A percentile compares a stretch with the other conserved stretches of the same genome.
These are phyloP conservation scores for Pangasius djambal DNA, from an alignment of 2,797 vertebrate genomes.

Conservation along the genomic window DNA sequence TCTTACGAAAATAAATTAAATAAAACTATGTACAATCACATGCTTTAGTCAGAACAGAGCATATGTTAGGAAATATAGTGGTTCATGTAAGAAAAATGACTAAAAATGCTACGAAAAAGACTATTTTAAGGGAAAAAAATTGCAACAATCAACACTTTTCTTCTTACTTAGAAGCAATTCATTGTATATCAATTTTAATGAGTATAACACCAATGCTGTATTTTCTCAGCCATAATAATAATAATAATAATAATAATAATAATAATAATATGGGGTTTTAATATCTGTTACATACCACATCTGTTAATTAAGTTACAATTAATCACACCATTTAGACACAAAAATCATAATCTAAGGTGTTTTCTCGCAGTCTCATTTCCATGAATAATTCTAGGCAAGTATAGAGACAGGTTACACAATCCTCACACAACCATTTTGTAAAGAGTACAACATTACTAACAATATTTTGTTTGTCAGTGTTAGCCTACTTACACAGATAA, in stretches of 20 bases:
- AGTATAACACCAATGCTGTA: background rate
- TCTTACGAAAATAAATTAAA: background rate
- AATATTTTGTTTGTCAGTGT: background rate
- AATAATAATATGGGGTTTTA: background rate
- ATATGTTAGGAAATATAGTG: background rate
- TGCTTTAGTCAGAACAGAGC: background rate
- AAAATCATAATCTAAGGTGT: background rate
- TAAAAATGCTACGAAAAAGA: background rate
- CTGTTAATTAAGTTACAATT: background rate
- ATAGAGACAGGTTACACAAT: background rate
- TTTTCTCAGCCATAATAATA: background rate
- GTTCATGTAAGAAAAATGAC: too few relatives aligned
- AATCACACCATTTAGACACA: background rate
- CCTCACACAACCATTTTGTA: background rate
- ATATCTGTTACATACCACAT: constrained; percentile 12
- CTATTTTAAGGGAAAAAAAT: background rate
- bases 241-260: background rate
- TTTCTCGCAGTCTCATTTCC: background rate
- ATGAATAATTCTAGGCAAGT: background rate
- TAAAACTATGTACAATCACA: constrained; percentile 4
- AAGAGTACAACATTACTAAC: background rate
- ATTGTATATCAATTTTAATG: background rate
- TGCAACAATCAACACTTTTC: background rate
- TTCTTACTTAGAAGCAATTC: background rate
- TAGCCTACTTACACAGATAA: background rate